These are phyloP conservation scores for Microctonus brassicae DNA, from an alignment of 2,888 invertebrate species.

Conservation along the genomic window DNA sequence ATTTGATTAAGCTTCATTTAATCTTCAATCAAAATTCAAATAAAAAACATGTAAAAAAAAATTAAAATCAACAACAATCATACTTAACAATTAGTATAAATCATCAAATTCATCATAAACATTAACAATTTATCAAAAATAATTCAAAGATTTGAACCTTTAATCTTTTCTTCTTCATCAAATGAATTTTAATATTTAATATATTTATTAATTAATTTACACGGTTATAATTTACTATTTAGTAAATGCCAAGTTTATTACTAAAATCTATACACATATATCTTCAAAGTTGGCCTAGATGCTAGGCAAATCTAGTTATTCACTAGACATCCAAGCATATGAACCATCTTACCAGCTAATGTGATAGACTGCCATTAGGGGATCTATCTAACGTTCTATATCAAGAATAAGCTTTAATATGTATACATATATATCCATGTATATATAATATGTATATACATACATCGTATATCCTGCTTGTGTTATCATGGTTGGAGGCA, in stretches of 20 bases:
- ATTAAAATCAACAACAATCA: no score
- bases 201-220: no score
- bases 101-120: no score
- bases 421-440: conserved; percentile 11
- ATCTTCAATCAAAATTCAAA: no score
- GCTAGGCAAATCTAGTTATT: conserved; percentile 54
- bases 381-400: conserved; percentile 38
- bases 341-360: conserved; percentile 57
- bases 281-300: neutral
- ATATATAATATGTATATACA: conserved; percentile 31
- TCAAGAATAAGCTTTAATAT: conserved; percentile 36
- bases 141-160: no score
- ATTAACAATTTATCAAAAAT: no score
- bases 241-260: neutral
- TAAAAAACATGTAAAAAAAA: no score
- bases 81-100: no score
- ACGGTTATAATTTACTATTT: neutral
- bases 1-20: no score
- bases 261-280: neutral
- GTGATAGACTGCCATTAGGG: conserved; percentile 63
- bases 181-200: no score
- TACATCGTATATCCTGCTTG: neutral
- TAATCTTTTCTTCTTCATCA: no score
- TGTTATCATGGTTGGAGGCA: conserved; percentile 29
- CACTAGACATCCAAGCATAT: conserved; percentile 23